Conservation (phyloP, 2,113 vertebrate species). For the Murina feae region DNA sequence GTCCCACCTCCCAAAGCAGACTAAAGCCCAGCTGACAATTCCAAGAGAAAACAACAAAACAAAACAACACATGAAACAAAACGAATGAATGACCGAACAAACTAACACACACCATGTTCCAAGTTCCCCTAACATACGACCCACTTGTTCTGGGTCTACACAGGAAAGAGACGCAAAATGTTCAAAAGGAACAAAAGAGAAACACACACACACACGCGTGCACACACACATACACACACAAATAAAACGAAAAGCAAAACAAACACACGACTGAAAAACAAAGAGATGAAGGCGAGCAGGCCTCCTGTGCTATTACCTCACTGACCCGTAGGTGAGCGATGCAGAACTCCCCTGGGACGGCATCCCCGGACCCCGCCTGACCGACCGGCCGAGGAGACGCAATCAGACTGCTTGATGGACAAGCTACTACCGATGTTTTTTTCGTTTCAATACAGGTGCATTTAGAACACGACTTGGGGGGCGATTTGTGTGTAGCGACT, state of each 20-base stretch:
- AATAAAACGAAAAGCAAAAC: conserved; percentile 41
- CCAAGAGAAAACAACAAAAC: conserved; percentile 67
- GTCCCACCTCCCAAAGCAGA: conserved; percentile 83
- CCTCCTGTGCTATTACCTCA: conserved; percentile 84
- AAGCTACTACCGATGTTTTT: conserved; percentile 81
- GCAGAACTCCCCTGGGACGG: conserved; percentile 78
- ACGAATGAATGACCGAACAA: conserved; percentile 16
- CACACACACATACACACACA: neutral
- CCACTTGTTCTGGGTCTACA: conserved; percentile 97
- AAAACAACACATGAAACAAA: conserved; percentile 51
- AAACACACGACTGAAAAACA: conserved; percentile 21
- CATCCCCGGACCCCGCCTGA: conserved; percentile 65
- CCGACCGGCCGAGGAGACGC: conserved; percentile 77
- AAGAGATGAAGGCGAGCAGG: conserved; percentile 67
- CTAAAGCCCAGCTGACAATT: conserved; percentile 87
- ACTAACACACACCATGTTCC: conserved; percentile 64
- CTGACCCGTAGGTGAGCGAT: conserved; percentile 82
- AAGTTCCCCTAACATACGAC: conserved; percentile 95
- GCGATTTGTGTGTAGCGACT: conserved; percentile 87
- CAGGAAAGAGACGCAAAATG: conserved; percentile 49
- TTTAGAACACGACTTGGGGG: conserved; percentile 86
- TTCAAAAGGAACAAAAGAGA: conserved; percentile 66
- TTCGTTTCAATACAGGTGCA: conserved; percentile 86
- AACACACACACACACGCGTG: neutral
- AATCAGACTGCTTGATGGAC: conserved; percentile 82